Conservation (phyloP, 1,140 invertebrate genomes). For the Agraylea sexmaculata region DNA sequence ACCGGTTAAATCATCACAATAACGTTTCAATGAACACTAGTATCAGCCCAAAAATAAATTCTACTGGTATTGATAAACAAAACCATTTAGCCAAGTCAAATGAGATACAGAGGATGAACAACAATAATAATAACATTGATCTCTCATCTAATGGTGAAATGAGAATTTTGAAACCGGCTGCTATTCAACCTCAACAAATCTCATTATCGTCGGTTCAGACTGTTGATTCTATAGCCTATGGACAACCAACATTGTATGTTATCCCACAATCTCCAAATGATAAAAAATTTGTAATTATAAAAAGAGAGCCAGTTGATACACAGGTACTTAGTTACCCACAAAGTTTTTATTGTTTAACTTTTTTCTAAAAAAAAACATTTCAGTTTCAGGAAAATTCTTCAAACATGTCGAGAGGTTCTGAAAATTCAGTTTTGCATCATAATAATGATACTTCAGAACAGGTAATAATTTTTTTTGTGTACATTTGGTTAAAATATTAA, state of each 20-base stretch:
- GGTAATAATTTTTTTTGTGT: too few relatives aligned
- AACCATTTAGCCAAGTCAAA: too few relatives aligned
- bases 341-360: not conserved
- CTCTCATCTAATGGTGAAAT: slow-evolving; percentile 27
- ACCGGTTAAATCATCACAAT: too few relatives aligned
- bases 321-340: slow-evolving; percentile 23
- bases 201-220: slow-evolving; percentile 29
- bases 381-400: slow-evolving; percentile 20
- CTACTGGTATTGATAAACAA: slow-evolving; percentile 33
- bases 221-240: slow-evolving; percentile 27
- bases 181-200: slow-evolving; percentile 29
- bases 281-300: slow-evolving; percentile 38
- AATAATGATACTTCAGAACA: slow-evolving; percentile 17
- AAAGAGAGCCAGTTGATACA: slow-evolving; percentile 36
- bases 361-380: not conserved
- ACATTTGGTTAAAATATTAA: too few relatives aligned
- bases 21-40: slow-evolving; percentile 14
- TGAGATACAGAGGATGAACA: slow-evolving; percentile 7
- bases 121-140: slow-evolving; percentile 25
- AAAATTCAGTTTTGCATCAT: slow-evolving; percentile 11
- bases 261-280: slow-evolving; percentile 31
- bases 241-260: slow-evolving; percentile 29
- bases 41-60: too few relatives aligned
- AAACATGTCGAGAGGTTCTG: slow-evolving; percentile 12
- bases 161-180: slow-evolving; percentile 34